Percentiles rank a stretch among this genome's conserved stretches.
phyloP scores from a whole-genome alignment of 2,888 invertebrate genomes.

The Cryptus armator region DNA sequence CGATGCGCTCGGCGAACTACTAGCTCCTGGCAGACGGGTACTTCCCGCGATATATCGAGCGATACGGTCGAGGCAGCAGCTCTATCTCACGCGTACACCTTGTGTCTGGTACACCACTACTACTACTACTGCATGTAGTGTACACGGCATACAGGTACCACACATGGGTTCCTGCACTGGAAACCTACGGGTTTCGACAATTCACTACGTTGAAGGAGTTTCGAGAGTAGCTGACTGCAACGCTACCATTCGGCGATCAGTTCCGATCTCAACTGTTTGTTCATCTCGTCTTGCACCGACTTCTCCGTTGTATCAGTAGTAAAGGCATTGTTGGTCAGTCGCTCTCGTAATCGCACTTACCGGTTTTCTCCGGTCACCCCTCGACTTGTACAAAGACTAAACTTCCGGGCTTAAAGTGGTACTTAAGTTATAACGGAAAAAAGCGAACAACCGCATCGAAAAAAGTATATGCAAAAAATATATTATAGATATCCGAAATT shows the following conservation, averaged over 20 bases:
- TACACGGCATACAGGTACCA: neutral
- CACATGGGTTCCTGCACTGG: neutral
- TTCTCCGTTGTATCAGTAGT: slow-evolving; percentile 61
- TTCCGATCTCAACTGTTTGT: slow-evolving; percentile 19
- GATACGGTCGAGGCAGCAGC: slow-evolving; percentile 65
- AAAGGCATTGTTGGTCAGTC: slow-evolving; percentile 56
- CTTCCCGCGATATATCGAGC: slow-evolving; percentile 68
- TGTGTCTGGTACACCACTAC: slow-evolving; percentile 33
- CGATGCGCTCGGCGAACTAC: slow-evolving; percentile 49
- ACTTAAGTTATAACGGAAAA: neutral
- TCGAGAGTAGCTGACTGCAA: slow-evolving; percentile 45
- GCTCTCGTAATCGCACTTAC: slow-evolving; percentile 3
- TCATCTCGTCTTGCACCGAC: slow-evolving; percentile 38
- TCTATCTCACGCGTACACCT: slow-evolving; percentile 55
- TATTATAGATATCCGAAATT: no score
- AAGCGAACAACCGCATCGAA: neutral
- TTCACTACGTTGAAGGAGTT: slow-evolving; percentile 55
- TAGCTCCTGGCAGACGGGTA: slow-evolving; percentile 61
- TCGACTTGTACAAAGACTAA: neutral
- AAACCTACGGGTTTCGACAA: slow-evolving; percentile 42
- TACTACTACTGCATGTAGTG: neutral
- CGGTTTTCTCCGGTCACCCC: slow-evolving; percentile 1
- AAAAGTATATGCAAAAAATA: no score
- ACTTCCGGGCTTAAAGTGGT: neutral
- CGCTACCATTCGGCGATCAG: slow-evolving; percentile 38